A percentile compares a stretch with the other conserved stretches of the same genome.
phyloP scores from a whole-genome alignment of 2,113 vertebrate genomes.

The Nestor notabilis region DNA sequence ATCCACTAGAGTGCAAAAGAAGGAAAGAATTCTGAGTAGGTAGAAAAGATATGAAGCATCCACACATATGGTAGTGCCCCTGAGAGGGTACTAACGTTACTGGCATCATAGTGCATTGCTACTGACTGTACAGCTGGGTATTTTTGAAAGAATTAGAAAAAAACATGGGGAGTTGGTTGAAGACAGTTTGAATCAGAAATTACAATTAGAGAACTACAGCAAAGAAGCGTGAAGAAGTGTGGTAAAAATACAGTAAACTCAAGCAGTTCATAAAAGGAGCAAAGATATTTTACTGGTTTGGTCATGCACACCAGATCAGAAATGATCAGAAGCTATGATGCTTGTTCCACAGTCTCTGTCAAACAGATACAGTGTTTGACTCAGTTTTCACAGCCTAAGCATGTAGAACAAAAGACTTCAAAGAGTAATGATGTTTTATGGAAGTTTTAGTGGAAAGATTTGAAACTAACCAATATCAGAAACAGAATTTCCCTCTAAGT shows the following conservation, averaged over 20 bases:
- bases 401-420: not conserved
- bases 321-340: not conserved
- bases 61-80: not conserved
- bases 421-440: not conserved
- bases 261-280: not conserved
- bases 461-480: not conserved
- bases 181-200: not conserved
- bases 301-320: not conserved
- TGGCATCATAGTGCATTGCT: accelerated
- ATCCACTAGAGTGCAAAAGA: not conserved
- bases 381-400: not conserved
- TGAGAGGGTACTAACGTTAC: not conserved
- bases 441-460: not conserved
- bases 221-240: not conserved
- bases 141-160: not conserved
- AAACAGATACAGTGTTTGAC: not conserved
- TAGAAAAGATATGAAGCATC: not conserved
- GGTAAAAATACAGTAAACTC: not conserved
- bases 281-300: not conserved
- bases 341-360: not conserved
- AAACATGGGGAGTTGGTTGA: not conserved
- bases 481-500: not conserved
- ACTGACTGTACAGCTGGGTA: not conserved
- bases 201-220: not conserved
- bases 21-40: not conserved